Conservation (phyloP, 2,797 vertebrate genomes). For the Pangasius macronema region DNA sequence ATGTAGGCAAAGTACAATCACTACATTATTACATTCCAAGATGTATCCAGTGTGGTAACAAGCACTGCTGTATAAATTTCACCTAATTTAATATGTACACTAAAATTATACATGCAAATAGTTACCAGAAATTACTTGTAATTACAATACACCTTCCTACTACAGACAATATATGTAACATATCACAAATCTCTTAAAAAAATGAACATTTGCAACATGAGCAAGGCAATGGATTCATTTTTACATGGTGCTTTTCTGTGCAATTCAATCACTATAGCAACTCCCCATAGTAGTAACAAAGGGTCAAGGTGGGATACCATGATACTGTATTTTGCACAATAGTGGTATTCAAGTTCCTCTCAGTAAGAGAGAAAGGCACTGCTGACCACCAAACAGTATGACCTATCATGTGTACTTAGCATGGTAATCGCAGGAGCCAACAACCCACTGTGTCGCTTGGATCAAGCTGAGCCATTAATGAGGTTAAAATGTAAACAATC, state of each 20-base stretch:
- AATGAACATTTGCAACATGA: background rate
- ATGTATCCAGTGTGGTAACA: background rate
- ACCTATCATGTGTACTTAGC: conserved; percentile 19
- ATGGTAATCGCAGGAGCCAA: conserved; percentile 5
- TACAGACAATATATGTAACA: background rate
- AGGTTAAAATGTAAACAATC: conserved; percentile 47
- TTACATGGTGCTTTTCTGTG: background rate
- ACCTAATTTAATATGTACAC: background rate
- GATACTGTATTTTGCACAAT: conserved; percentile 36
- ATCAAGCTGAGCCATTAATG: conserved; percentile 35
- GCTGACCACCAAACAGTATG: conserved; percentile 40
- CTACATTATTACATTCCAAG: background rate
- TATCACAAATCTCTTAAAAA: background rate
- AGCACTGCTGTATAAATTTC: background rate
- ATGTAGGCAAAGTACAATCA: background rate
- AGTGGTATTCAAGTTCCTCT: conserved; percentile 8
- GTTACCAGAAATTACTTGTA: background rate
- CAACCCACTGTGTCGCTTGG: background rate
- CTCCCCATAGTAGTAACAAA: conserved; percentile 19
- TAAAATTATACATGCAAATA: background rate
- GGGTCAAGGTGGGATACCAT: conserved; percentile 33
- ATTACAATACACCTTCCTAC: background rate
- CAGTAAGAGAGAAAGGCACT: conserved; percentile 29
- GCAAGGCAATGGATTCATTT: background rate
- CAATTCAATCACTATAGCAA: conserved; percentile 31